Evolutionary conservation across 2,113 vertebrate species (phyloP).

Genomic region (Tachuris rubrigastra): DNA sequence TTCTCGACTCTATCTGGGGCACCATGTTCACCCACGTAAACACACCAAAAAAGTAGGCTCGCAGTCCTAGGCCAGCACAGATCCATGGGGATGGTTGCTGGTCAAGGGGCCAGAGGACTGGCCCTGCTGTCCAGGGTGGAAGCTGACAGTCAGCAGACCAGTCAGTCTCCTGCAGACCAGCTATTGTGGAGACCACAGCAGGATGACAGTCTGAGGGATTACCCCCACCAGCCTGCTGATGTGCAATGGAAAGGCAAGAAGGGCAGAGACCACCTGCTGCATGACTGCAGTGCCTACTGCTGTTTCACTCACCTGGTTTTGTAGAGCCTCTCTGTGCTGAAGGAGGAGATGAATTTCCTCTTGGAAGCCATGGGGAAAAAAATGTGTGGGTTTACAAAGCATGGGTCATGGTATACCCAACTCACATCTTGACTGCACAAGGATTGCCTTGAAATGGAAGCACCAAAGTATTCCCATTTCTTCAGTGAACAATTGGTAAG

Average conservation of each 20-base stretch:
- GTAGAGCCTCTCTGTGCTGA: slow-evolving; percentile 38
- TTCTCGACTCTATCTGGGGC: too few species aligned
- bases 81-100: too few species aligned
- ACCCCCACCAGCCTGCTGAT: not conserved
- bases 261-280: not conserved
- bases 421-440: not conserved
- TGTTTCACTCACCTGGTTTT: slow-evolving; percentile 47
- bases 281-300: not conserved
- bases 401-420: not conserved
- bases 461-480: not conserved
- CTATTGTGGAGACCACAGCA: not conserved
- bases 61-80: too few species aligned
- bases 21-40: too few species aligned
- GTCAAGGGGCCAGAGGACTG: too few species aligned
- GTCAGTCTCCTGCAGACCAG: not conserved
- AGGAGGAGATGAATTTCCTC: slow-evolving; percentile 22
- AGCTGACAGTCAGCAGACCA: not conserved
- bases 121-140: not conserved
- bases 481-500: not conserved
- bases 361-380: not conserved
- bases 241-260: not conserved
- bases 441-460: not conserved
- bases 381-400: not conserved
- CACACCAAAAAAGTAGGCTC: too few species aligned
- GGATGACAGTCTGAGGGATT: not conserved